Base-by-base conservation (phyloP, 1,140 invertebrate species). In the Anoplophora glabripennis region DNA sequence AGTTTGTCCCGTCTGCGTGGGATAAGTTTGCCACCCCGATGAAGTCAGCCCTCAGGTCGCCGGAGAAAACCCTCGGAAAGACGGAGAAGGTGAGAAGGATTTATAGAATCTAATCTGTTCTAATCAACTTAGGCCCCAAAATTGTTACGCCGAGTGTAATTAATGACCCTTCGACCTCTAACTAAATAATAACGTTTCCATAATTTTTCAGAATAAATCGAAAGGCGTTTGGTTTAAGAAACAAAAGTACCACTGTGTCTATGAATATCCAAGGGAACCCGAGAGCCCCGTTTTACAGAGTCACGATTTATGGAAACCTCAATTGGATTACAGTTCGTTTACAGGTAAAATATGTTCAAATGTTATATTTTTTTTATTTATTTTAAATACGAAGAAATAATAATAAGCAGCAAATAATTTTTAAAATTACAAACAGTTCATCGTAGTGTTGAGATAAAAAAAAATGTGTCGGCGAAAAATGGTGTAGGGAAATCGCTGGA, bases 221-320 rank as follows among this genome's bases (percentile, higher is more conserved):
- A 70, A 71, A 58, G 74, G 79, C 64, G 89, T 92, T 33, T 87
- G 86, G 74, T 92, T 90, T 78, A 89, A 92, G 72, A 86, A 88
- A 63, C 88, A 90, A 76, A 86, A 86, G 69, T 89, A 89, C 73
- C 87, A 89, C 70, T 88, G 87, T 68, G 86, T 90, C 37, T 92
- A 90, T 72, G 87, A 90, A 70, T 90, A 92, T 76, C 89, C 89
- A 18, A 83, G 86, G 64, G 88, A 90, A 74, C 74, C 74, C 1
- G 74, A 76, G 51, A 74, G 72, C 68, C 70, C 74, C 0, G 51
- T 71, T 33, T 41, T 72, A 11, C 68, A 70, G 34, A 74, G 63
- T 65, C 71, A 67, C 33, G 72, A 75, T 55, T 49, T 75, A 12
- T 74, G 74, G 74, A 72, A 72, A 51, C 62, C 72, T 4, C 62